A percentile compares a stretch with the other conserved stretches of the same genome.
These are phyloP conservation scores for Pteria penguin DNA, from an alignment of 2,888 invertebrate species.

Conservation along the genomic window DNA sequence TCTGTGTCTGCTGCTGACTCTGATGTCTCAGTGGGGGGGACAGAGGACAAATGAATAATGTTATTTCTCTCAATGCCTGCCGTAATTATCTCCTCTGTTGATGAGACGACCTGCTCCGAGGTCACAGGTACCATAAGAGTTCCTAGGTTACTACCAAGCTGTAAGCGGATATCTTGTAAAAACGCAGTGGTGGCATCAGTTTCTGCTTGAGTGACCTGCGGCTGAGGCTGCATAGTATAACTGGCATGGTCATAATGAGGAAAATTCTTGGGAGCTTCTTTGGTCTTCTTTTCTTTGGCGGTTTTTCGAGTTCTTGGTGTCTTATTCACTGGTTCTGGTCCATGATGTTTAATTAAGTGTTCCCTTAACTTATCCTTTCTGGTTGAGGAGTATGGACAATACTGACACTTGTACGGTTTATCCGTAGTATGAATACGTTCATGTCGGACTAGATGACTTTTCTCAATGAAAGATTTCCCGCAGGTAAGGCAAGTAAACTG, in stretches of 20 bases:
- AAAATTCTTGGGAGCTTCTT: neutral
- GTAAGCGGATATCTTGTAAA: constrained; percentile 18
- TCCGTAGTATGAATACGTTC: constrained; percentile 85
- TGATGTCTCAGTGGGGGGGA: neutral
- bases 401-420: constrained; percentile 84
- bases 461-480: constrained; percentile 85
- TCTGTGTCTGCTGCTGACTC: neutral
- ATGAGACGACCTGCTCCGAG: constrained; percentile 1
- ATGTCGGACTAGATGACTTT: constrained; percentile 85
- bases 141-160: constrained; percentile 14
- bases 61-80: neutral
- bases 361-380: constrained; percentile 85
- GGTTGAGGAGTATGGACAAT: constrained; percentile 85
- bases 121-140: constrained; percentile 10
- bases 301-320: constrained; percentile 35
- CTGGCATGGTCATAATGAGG: constrained; percentile 43
- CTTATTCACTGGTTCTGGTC: constrained; percentile 43
- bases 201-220: constrained; percentile 23
- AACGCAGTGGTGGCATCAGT: constrained; percentile 17
- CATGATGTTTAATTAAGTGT: constrained; percentile 81
- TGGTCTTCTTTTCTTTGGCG: constrained; percentile 3
- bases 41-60: neutral
- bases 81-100: constrained; percentile 1
- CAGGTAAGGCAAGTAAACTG: constrained; percentile 83
- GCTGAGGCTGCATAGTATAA: constrained; percentile 47